phyloP scores from a whole-genome alignment of 2,113 vertebrate species.

The Halcyon senegalensis region DNA sequence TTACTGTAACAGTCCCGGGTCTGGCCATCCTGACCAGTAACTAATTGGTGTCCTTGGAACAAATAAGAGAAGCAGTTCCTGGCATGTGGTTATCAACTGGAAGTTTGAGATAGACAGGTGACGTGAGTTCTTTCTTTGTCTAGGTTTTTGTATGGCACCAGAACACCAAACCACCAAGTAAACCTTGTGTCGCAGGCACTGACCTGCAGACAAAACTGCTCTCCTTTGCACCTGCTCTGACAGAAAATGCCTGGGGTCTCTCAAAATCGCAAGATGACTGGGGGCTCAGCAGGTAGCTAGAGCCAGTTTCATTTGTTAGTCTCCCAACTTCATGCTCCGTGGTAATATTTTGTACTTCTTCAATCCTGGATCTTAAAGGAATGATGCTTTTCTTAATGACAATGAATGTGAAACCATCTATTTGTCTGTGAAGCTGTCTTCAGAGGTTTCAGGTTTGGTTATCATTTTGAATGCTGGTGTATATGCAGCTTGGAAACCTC shows the following conservation, averaged over 20 bases:
- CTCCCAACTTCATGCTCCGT: neutral
- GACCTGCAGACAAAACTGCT: neutral
- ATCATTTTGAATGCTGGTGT: neutral
- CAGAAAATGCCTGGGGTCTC: neutral
- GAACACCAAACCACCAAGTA: neutral
- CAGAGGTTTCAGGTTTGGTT: neutral
- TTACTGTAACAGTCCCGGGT: neutral
- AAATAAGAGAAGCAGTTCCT: neutral
- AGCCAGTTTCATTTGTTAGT: neutral
- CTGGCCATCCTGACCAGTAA: neutral
- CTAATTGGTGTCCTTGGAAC: neutral
- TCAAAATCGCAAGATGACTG: neutral
- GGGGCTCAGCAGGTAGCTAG: neutral
- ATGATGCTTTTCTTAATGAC: neutral
- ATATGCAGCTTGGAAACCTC: neutral
- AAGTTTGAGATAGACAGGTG: neutral
- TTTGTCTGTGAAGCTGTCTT: neutral
- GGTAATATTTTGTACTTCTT: neutral
- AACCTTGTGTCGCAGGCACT: neutral
- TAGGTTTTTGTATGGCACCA: neutral
- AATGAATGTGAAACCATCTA: neutral
- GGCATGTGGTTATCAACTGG: neutral
- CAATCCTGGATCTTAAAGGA: neutral
- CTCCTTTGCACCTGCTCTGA: neutral
- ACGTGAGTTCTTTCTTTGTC: neutral